phyloP scores from a whole-genome alignment of 2,888 invertebrate genomes.

The Brachyopa scutellaris region DNA sequence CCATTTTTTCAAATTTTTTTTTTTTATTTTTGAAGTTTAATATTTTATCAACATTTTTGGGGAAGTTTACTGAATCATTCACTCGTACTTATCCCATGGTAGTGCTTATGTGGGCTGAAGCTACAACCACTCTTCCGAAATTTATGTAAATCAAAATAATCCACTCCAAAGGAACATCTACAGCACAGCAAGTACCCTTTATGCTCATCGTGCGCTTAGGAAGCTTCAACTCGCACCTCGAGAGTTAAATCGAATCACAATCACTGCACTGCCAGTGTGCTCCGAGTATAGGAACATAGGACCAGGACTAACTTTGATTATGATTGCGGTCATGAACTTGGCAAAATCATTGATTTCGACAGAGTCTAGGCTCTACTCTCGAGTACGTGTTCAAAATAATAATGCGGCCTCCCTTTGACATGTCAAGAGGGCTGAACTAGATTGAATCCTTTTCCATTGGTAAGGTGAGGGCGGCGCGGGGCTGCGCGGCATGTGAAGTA shows the following conservation, averaged over 20 bases:
- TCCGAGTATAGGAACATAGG: constrained; percentile 5
- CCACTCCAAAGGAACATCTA: constrained; percentile 41
- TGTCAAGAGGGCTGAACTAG: constrained; percentile 40
- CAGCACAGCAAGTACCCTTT: constrained; percentile 46
- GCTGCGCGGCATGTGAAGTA: background rate
- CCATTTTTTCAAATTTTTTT: no score
- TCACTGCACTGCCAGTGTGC: constrained; percentile 53
- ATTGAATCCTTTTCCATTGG: constrained; percentile 47
- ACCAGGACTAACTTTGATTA: constrained; percentile 65
- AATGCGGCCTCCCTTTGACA: constrained; percentile 60
- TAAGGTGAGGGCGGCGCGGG: background rate
- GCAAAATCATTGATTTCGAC: constrained; percentile 72
- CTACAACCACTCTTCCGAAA: no score
- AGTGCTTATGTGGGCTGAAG: constrained; percentile 18
- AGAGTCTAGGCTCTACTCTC: constrained; percentile 68
- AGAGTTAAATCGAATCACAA: constrained; percentile 68
- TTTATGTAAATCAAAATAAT: constrained; percentile 66
- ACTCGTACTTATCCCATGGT: constrained; percentile 10
- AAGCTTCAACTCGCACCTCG: constrained; percentile 31
- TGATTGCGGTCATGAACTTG: constrained; percentile 73
- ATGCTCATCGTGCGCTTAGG: constrained; percentile 47
- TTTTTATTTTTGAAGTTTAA: no score
- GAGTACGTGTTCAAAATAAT: constrained; percentile 69
- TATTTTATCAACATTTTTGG: constrained; percentile 19
- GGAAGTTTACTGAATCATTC: constrained; percentile 19